A percentile compares a stretch with the other conserved stretches of the same genome.
phyloP scores from a whole-genome alignment of 2,888 invertebrate species.

The Dinocampus coccinellae region DNA sequence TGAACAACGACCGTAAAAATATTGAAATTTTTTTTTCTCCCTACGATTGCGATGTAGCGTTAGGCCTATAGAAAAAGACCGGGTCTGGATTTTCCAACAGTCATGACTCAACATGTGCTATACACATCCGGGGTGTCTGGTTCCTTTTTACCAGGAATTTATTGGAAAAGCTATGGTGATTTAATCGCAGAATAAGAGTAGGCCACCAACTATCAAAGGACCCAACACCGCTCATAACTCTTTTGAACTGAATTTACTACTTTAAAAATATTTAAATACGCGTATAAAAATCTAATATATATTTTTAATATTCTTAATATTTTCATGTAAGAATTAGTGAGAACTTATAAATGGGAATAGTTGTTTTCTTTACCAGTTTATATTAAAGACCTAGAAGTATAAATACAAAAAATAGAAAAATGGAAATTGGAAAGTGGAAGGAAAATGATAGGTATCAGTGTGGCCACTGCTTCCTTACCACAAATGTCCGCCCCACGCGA shows the following conservation, averaged over 20 bases:
- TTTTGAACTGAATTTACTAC: slow-evolving; percentile 44
- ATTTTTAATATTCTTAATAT: too few relatives aligned
- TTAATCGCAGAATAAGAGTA: not conserved
- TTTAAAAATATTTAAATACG: not conserved
- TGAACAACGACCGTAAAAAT: not conserved
- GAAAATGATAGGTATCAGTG: slow-evolving; percentile 46
- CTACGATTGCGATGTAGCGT: not conserved
- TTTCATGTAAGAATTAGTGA: too few relatives aligned
- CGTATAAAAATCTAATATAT: not conserved
- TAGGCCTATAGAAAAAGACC: not conserved
- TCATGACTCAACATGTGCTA: not conserved
- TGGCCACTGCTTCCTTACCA: slow-evolving; percentile 48
- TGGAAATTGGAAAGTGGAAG: slow-evolving; percentile 22
- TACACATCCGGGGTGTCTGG: slow-evolving; percentile 3
- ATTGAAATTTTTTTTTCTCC: not conserved
- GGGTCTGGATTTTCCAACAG: not conserved
- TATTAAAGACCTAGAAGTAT: not conserved
- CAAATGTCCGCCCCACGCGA: slow-evolving; percentile 67
- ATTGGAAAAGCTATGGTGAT: slow-evolving; percentile 40
- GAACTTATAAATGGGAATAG: too few relatives aligned
- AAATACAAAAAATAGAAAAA: slow-evolving; percentile 10
- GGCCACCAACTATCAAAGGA: slow-evolving; percentile 41
- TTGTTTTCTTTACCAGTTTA: not conserved
- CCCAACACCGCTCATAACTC: slow-evolving; percentile 48
- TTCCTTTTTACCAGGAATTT: slow-evolving; percentile 5